phyloP scores from a whole-genome alignment of 2,113 vertebrate genomes.

The Hydrolagus affinis region DNA sequence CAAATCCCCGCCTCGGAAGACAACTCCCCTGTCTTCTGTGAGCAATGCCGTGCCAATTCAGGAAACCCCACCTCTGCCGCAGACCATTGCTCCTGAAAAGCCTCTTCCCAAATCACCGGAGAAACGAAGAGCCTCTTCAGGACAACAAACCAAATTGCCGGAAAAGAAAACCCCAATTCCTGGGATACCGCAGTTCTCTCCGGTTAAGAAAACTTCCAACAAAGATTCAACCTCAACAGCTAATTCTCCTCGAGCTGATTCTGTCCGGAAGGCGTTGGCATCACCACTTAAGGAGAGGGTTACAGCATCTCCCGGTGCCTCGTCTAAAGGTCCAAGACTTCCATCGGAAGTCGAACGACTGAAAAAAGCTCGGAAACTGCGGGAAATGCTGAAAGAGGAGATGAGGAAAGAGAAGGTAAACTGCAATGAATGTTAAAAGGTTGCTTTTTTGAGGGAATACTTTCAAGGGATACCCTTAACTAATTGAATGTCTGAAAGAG shows the following conservation, averaged over 20 bases:
- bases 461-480: neutral
- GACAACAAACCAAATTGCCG: slow-evolving; percentile 39
- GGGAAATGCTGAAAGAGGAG: slow-evolving; percentile 78
- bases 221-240: slow-evolving; percentile 39
- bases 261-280: slow-evolving; percentile 39
- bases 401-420: slow-evolving; percentile 75
- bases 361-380: slow-evolving; percentile 74
- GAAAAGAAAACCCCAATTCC: slow-evolving; percentile 64
- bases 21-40: slow-evolving; percentile 35
- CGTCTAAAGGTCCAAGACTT: slow-evolving; percentile 4
- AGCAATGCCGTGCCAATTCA: slow-evolving; percentile 35
- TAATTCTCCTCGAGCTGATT: slow-evolving; percentile 38
- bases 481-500: too few relatives aligned
- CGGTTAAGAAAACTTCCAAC: slow-evolving; percentile 42
- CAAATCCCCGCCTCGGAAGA: slow-evolving; percentile 45
- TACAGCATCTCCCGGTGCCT: slow-evolving; percentile 36
- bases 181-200: slow-evolving; percentile 54
- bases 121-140: slow-evolving; percentile 40
- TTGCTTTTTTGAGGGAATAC: neutral
- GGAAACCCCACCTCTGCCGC: slow-evolving; percentile 33
- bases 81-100: slow-evolving; percentile 34
- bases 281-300: slow-evolving; percentile 53
- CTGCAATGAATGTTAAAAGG: neutral
- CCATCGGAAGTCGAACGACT: slow-evolving; percentile 69
- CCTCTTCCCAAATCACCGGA: slow-evolving; percentile 39